phyloP scores from a whole-genome alignment of 1,140 invertebrate genomes.

The Ostrea edulis region DNA sequence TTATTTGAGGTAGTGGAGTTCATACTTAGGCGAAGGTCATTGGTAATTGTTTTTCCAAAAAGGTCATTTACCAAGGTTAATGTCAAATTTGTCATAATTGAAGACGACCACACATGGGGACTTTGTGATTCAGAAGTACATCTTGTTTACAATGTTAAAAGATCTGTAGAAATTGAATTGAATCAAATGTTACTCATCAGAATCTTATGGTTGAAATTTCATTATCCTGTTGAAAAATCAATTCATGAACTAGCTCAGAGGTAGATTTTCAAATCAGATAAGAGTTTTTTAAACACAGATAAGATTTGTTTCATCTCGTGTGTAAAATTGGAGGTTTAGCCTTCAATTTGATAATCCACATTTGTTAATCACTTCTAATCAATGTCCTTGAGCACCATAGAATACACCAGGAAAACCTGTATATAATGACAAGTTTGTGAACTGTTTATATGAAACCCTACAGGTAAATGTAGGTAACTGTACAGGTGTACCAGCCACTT shows the following conservation, averaged over 20 bases:
- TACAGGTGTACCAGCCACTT: neutral
- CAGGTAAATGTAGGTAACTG: neutral
- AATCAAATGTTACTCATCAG: neutral
- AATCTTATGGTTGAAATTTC: neutral
- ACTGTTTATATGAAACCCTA: neutral
- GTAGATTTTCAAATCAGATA: neutral
- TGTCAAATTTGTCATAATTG: too few relatives aligned
- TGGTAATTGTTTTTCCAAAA: too few relatives aligned
- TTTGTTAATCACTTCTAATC: constrained; percentile 15
- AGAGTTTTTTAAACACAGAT: neutral
- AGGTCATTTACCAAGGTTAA: too few relatives aligned
- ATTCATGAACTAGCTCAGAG: neutral
- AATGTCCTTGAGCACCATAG: neutral
- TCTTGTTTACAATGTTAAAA: too few relatives aligned
- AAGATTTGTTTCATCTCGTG: constrained; percentile 25
- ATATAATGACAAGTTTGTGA: neutral
- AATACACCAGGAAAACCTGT: neutral
- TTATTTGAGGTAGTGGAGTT: too few relatives aligned
- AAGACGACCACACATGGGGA: too few relatives aligned
- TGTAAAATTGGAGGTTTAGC: constrained; percentile 9
- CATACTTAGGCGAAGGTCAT: too few relatives aligned
- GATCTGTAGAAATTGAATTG: too few relatives aligned
- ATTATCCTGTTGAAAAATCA: constrained; percentile 2
- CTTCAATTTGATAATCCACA: neutral
- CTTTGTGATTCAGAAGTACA: too few relatives aligned